Conservation (phyloP, 2,113 vertebrate species). For the Myocastor coypus region DNA sequence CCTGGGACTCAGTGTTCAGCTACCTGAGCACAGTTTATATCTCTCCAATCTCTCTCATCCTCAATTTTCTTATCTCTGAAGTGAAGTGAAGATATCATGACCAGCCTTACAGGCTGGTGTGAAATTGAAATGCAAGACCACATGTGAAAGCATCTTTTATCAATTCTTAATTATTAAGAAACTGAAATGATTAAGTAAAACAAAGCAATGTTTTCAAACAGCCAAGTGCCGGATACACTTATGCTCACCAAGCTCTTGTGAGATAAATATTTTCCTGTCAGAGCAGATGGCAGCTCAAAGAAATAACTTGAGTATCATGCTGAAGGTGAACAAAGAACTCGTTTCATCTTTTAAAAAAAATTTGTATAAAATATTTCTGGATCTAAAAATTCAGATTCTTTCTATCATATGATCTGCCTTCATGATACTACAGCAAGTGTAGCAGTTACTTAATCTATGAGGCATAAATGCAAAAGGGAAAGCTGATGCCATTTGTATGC, state of each 20-base stretch:
- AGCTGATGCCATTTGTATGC: slow-evolving; percentile 12
- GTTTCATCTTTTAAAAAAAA: neutral
- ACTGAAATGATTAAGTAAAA: slow-evolving; percentile 1
- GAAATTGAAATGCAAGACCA: neutral
- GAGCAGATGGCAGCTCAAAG: neutral
- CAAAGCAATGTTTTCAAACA: slow-evolving; percentile 27
- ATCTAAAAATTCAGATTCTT: slow-evolving; percentile 21
- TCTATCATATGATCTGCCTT: neutral
- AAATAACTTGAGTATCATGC: neutral
- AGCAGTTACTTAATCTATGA: neutral
- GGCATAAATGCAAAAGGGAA: neutral
- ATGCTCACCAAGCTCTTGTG: neutral
- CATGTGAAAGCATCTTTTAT: neutral
- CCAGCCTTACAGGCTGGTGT: neutral
- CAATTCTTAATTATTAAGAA: neutral
- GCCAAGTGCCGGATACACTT: neutral
- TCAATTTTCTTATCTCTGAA: slow-evolving; percentile 44
- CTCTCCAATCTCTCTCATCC: neutral
- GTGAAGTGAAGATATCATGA: neutral
- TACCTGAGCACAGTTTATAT: neutral
- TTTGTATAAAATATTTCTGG: slow-evolving; percentile 13
- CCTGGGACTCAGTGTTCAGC: neutral
- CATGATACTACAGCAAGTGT: neutral
- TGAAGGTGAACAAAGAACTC: neutral
- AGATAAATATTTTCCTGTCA: slow-evolving; percentile 28